Conservation (phyloP, 2,113 vertebrate genomes). For the Brevimyrus niger region DNA sequence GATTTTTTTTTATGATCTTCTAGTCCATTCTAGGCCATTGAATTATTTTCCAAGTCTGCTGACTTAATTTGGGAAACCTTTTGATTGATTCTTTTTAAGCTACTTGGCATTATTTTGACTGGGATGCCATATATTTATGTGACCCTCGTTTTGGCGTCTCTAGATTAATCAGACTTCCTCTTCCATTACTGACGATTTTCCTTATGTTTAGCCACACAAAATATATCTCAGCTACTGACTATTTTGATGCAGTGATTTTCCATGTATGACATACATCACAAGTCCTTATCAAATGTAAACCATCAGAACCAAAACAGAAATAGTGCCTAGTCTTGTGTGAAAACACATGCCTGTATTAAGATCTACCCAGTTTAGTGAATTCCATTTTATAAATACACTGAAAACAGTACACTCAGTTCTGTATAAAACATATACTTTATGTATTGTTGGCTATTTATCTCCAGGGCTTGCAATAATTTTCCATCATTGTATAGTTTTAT, state of each 20-base stretch:
- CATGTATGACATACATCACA: not conserved
- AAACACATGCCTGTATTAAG: not conserved
- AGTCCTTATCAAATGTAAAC: not conserved
- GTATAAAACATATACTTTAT: not conserved
- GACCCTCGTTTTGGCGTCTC: not conserved
- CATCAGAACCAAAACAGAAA: not conserved
- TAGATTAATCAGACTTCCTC: not conserved
- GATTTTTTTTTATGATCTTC: not conserved
- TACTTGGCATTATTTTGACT: not conserved
- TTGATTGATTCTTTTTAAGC: not conserved
- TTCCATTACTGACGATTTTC: not conserved
- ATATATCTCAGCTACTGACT: not conserved
- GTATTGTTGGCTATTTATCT: not conserved
- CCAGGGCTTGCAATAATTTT: not conserved
- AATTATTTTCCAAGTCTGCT: not conserved
- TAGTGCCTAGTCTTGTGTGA: not conserved
- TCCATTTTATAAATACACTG: not conserved
- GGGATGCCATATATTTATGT: not conserved
- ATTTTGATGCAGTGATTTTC: not conserved
- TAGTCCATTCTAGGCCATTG: not conserved
- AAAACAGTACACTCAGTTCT: not conserved
- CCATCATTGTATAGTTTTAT: not conserved
- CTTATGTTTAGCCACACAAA: not conserved
- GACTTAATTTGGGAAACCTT: not conserved
- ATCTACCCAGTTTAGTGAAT: not conserved